Conservation (phyloP, 2,888 invertebrate genomes). For the Calameuta idolon region DNA sequence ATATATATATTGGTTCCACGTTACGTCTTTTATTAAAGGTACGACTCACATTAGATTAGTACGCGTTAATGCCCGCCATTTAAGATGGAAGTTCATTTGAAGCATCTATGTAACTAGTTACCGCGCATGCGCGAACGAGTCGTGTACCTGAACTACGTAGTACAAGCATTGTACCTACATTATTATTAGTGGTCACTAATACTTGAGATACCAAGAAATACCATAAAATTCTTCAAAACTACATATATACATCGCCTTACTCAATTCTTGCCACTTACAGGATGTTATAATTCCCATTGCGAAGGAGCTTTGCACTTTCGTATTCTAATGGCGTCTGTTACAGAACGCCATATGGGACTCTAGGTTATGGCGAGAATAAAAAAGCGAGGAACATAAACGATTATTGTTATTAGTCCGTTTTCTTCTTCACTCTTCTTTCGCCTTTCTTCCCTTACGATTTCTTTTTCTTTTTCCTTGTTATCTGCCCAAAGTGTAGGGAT, state of each 20-base stretch:
- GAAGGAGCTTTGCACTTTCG: background rate
- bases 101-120: background rate
- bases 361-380: background rate
- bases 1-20: background rate
- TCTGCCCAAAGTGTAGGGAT: too few species aligned
- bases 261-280: background rate
- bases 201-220: background rate
- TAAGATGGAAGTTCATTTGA: background rate
- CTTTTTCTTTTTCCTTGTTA: too few species aligned
- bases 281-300: background rate
- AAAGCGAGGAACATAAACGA: background rate
- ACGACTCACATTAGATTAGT: background rate
- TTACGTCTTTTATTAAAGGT: background rate
- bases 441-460: background rate
- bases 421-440: background rate
- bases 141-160: background rate
- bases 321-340: background rate
- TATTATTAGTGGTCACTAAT: background rate
- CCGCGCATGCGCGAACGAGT: background rate
- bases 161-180: background rate
- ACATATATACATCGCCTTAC: background rate
- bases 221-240: background rate
- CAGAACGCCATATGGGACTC: background rate
- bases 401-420: background rate
- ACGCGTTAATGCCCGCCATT: background rate